These are phyloP conservation scores for Acleris sparsana DNA, from an alignment of 2,888 invertebrate species.

Conservation along the genomic window DNA sequence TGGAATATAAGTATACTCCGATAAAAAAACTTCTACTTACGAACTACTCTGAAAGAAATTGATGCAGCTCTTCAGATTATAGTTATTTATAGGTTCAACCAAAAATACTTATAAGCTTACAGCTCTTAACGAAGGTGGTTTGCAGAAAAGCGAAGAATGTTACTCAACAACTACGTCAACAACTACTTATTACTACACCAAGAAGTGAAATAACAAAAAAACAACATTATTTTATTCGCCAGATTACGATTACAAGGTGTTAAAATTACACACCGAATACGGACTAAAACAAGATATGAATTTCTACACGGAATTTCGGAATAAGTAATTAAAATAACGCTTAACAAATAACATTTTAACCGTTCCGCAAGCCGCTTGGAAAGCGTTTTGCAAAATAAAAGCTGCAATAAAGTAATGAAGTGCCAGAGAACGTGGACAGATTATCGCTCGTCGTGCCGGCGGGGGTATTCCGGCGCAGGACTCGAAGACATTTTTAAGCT, in stretches of 20 bases:
- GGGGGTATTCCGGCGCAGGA: constrained; percentile 16
- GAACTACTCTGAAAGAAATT: too few species aligned
- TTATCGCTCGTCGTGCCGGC: constrained; percentile 30
- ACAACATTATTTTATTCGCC: too few species aligned
- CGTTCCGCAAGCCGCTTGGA: constrained; percentile 28
- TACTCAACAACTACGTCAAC: too few species aligned
- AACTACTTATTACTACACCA: too few species aligned
- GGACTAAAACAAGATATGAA: neutral
- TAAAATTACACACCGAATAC: neutral
- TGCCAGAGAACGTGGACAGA: constrained; percentile 32
- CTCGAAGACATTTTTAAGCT: neutral
- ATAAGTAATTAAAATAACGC: constrained; percentile 18
- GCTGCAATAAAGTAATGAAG: constrained; percentile 31
- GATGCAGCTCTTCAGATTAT: too few species aligned
- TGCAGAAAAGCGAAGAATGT: too few species aligned
- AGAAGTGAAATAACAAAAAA: too few species aligned
- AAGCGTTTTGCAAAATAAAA: constrained; percentile 35
- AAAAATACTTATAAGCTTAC: too few species aligned
- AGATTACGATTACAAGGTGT: too few species aligned
- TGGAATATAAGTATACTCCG: neutral
- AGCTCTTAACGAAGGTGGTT: too few species aligned
- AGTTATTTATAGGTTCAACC: too few species aligned
- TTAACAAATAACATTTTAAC: constrained; percentile 28
- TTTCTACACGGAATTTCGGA: constrained; percentile 18
- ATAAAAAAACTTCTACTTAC: too few species aligned